A percentile compares a stretch with the other conserved stretches of the same genome.
phyloP scores from a whole-genome alignment of 1,140 invertebrate genomes.

The Kradibia gibbosae region DNA sequence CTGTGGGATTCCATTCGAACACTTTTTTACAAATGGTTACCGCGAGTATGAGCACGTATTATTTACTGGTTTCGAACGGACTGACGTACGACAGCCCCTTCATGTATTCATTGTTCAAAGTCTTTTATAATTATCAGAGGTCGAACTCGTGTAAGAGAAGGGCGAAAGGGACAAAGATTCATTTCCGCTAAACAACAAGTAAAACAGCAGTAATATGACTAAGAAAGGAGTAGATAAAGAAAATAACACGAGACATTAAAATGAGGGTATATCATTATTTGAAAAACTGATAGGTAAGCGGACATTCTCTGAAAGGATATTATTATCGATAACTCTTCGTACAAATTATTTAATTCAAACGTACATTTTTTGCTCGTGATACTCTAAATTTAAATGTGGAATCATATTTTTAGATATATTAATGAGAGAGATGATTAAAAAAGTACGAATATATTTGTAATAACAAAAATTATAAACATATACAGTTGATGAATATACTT shows the following conservation, averaged over 20 bases:
- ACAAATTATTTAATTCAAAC: no score
- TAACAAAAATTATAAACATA: no score
- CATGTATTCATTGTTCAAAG: constrained; percentile 59
- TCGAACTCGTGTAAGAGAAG: constrained; percentile 22
- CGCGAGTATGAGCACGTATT: constrained; percentile 42
- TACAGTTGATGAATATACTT: no score
- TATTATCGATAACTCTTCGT: no score
- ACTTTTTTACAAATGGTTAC: constrained; percentile 29
- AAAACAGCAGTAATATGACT: neutral
- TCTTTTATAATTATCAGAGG: constrained; percentile 63
- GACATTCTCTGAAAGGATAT: no score
- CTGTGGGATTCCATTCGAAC: neutral
- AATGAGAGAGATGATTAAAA: no score
- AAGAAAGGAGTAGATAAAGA: neutral
- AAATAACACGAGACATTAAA: constrained; percentile 16
- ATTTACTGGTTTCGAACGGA: constrained; percentile 54
- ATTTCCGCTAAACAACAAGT: neutral
- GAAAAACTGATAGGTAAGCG: no score
- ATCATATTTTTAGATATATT: no score
- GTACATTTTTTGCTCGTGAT: no score
- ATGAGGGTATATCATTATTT: neutral
- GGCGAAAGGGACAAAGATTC: neutral
- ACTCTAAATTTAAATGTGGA: no score
- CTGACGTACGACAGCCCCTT: constrained; percentile 47
- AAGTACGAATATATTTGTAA: no score